Percentiles rank a stretch among this genome's conserved stretches.
These are phyloP conservation scores for Trachelus stipa DNA, from an alignment of 2,888 invertebrate genomes.

Conservation along the genomic window DNA sequence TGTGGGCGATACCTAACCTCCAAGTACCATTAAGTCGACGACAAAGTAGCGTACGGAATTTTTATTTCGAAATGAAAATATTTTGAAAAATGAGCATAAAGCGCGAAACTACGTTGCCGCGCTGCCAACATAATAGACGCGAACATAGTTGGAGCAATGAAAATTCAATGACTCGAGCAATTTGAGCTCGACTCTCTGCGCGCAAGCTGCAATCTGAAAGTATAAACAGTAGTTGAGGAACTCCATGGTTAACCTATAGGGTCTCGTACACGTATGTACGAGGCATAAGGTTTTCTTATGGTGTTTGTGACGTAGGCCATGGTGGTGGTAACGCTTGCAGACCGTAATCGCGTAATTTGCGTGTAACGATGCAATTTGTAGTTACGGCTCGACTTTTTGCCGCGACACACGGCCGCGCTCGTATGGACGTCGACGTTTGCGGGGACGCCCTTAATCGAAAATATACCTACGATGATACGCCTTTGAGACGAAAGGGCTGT, in stretches of 20 bases:
- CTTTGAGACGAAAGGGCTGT: not conserved
- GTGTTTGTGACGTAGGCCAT: not conserved
- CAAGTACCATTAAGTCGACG: not conserved
- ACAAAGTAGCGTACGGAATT: not conserved
- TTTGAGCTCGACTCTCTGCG: conserved; percentile 36
- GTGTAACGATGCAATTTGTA: conserved; percentile 62
- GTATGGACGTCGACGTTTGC: not conserved
- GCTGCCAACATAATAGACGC: conserved; percentile 10
- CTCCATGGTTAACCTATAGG: not conserved
- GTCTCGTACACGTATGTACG: not conserved
- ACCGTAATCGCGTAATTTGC: conserved; percentile 58
- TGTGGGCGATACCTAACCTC: not conserved
- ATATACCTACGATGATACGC: not conserved
- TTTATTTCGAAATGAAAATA: not conserved
- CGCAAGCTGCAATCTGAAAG: conserved; percentile 50
- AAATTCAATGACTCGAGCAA: conserved; percentile 52
- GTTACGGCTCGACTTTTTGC: conserved; percentile 43
- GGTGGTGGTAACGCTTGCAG: conserved; percentile 35
- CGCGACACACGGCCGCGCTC: conserved; percentile 3
- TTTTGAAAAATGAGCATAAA: not conserved
- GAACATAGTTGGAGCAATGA: conserved; percentile 39
- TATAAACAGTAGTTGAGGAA: conserved; percentile 50
- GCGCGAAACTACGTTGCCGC: not conserved
- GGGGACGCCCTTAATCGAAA: not conserved
- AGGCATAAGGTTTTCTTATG: not conserved